Base-by-base conservation (phyloP, 2,888 invertebrate species). In the Frankliniella intonsa region DNA sequence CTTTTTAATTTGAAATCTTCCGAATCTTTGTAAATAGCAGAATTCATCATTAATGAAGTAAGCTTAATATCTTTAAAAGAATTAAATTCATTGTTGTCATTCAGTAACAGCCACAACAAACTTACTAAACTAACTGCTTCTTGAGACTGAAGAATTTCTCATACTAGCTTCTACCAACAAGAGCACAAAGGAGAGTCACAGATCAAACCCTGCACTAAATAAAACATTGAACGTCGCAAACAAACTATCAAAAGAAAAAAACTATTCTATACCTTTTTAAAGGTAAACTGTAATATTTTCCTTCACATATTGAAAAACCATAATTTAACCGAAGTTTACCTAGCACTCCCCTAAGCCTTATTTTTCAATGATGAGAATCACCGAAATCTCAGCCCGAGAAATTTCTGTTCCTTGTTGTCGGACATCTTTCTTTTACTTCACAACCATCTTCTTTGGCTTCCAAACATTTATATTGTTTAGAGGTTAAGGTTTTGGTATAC, bases 1-100 rank as follows among this genome's bases (percentile, higher is more conserved):
- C 86, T 84, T 82, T 85, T 85, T 11, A 83, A 80, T 55, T 83
- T 65, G 65, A 84, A 83, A 83, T 84, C 84, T 49, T 85, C 85
- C 38, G 84, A 83, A 79, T 85, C 85, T 17, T 80, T 80, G 65
- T 80, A 81, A 80, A 83, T 76, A 12, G 22, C 25, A 22, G 69
- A 25, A 76, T 76, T 76, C 62, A 62, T 62, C n/a, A 19, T 62
- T 55, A 14, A 14, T 0, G 1, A 17, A 62, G n/a, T 8, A 0
- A 7, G n/a, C 62, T 62, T 17, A 7, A 17, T 14, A 38, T 14
- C 17, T 17, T 10, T 5, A 7, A 62, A 62, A 12, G 8, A 62
- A 62, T 17, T 1, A 62, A 62, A 62, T 62, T 14, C 62, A 62
- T 62, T 62, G 62, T 62, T 62, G 62, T 62, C 62, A 62, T 38